These are phyloP conservation scores for Gonatopus flavifemur DNA, from an alignment of 1,140 invertebrate species.

Conservation along the genomic window DNA sequence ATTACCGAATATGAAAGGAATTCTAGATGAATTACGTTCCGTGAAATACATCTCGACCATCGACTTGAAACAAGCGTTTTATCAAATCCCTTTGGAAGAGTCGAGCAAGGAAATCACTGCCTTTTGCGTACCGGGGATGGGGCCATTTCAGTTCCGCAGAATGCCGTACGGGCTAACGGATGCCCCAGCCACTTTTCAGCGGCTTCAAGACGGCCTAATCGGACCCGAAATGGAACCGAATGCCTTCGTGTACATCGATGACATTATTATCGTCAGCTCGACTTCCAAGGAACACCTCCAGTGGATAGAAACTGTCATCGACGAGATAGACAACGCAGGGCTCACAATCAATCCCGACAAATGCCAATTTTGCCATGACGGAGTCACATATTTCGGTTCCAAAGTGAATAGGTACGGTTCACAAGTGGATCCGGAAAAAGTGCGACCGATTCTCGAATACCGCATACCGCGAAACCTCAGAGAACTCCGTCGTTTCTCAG, in stretches of 20 bases:
- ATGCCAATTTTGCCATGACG: constrained; percentile 20
- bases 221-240: no score
- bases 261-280: constrained; percentile 26
- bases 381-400: constrained; percentile 35
- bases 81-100: constrained; percentile 27
- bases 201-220: constrained; percentile 4
- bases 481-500: constrained; percentile 27
- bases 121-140: background rate
- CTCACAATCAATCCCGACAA: constrained; percentile 31
- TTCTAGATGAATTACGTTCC: background rate
- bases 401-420: constrained; percentile 26
- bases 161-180: background rate
- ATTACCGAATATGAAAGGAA: no score
- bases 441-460: constrained; percentile 28
- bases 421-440: constrained; percentile 30
- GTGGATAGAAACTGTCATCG: constrained; percentile 19
- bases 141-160: background rate
- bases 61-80: constrained; percentile 35
- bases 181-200: background rate
- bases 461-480: constrained; percentile 25
- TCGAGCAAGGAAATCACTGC: background rate
- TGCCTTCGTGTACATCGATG: constrained; percentile 34
- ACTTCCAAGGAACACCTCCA: constrained; percentile 26
- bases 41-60: constrained; percentile 4
- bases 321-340: constrained; percentile 2